Evolutionary conservation across 2,888 invertebrate genomes (phyloP), one percentile per base, ranked within the genome.

Genomic region (Ashinkailepas kermadecensis): DNA sequence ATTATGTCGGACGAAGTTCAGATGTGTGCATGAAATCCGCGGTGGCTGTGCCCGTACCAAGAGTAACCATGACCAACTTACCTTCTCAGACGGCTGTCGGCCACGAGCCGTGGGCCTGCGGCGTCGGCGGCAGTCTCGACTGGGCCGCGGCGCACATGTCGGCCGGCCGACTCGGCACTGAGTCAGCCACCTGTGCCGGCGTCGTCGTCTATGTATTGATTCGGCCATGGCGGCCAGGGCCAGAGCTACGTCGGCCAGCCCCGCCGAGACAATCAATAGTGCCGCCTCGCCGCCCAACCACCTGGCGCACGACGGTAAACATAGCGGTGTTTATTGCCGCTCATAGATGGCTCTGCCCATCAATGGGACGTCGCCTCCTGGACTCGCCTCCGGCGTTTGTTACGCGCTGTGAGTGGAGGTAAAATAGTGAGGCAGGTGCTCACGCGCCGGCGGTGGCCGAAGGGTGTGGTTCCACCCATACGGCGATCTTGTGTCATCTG

Each of bases 161-260:
- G 39, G 39, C 15, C 39, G 70, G 39, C 15, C 70, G 10, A 39
- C 39, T 56, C 23, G 10, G 6, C 54, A 9, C 23, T 23, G 56
- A 74, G 74, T 56, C 23, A 74, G 74, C 74, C 74, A 74, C 74
- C 74, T 74, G 74, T 74, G 74, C 56, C 56, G 21, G 21, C 56
- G 10, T 21, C 54, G 39, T 56, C 74, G 54, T 21, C 54, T 56
- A 56, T 74, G 74, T 74, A 74, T 74, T 74, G 74, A 74, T 74
- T 74, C 12, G 2, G 59, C 11, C 12, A 15, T 15, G 59, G 21
- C 74, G 74, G 74, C 56, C 59, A 80, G 56, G 23, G 54, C 13
- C 56, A 9, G 74, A 9, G 23, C 56, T 8, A 21, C 74, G 56
- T 12, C 74, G 74, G 54, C 39, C 13, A 10, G 13, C 21, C 74